Evolutionary conservation across 2,797 vertebrate species (phyloP).

Genomic region (Pangasius sanitwongsei): DNA sequence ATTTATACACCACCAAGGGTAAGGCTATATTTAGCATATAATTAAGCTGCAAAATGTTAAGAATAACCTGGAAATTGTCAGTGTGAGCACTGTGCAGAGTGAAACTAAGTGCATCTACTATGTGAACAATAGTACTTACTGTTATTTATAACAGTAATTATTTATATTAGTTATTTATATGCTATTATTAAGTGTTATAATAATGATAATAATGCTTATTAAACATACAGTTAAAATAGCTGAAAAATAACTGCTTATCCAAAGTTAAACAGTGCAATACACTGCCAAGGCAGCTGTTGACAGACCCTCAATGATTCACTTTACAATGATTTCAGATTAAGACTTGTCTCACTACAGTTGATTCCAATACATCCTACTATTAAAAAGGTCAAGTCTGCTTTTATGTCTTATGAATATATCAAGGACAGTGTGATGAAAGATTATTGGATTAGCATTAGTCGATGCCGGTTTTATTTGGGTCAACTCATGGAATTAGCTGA

Average conservation of each 20-base stretch:
- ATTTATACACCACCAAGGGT: not conserved
- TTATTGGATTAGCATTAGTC: slow-evolving; percentile 3
- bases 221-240: not conserved
- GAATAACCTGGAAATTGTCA: not conserved
- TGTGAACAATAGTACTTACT: not conserved
- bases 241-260: not conserved
- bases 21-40: not conserved
- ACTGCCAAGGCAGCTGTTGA: not conserved
- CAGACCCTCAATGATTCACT: not conserved
- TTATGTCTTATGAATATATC: slow-evolving; percentile 9
- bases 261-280: not conserved
- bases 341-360: not conserved
- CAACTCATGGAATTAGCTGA: slow-evolving; percentile 18
- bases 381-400: not conserved
- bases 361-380: not conserved
- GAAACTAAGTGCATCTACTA: not conserved
- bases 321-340: not conserved
- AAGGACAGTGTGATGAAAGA: not conserved
- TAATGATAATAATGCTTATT: not conserved
- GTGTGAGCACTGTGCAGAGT: not conserved
- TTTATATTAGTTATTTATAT: too few species aligned
- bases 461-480: slow-evolving; percentile 2
- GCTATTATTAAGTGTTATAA: too few species aligned
- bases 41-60: not conserved
- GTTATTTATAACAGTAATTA: too few species aligned